phyloP scores from a whole-genome alignment of 2,113 vertebrate genomes.

The Bungarus multicinctus region DNA sequence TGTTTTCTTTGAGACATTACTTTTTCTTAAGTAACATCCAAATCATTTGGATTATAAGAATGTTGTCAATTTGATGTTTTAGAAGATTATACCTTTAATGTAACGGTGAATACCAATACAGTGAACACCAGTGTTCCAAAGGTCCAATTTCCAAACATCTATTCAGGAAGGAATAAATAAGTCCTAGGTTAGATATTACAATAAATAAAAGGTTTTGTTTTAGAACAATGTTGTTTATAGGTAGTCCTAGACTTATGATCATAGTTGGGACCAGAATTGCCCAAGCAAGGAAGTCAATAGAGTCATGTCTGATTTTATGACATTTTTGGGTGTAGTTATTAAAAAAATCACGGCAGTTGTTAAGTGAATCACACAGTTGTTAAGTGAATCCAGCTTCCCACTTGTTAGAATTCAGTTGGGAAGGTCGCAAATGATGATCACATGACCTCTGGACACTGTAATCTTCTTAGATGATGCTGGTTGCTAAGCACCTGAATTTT shows the following conservation, averaged over 20 bases:
- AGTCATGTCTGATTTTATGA: background rate
- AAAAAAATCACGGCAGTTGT: background rate
- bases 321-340: background rate
- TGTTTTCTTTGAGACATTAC: background rate
- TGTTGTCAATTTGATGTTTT: background rate
- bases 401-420: background rate
- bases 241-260: background rate
- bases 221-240: background rate
- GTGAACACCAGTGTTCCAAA: slow-evolving; percentile 96
- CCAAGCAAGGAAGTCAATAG: background rate
- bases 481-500: background rate
- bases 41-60: background rate
- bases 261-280: background rate
- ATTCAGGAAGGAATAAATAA: slow-evolving; percentile 40
- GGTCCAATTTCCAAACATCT: slow-evolving; percentile 98
- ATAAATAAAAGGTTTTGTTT: background rate
- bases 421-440: background rate
- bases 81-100: slow-evolving; percentile 82
- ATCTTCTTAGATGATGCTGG: background rate
- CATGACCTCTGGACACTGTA: background rate
- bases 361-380: background rate
- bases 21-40: background rate
- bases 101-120: slow-evolving; percentile 92
- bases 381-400: background rate
- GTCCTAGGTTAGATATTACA: background rate